These are phyloP conservation scores for Eidolon helvum DNA, from an alignment of 2,113 vertebrate species.

Conservation along the genomic window DNA sequence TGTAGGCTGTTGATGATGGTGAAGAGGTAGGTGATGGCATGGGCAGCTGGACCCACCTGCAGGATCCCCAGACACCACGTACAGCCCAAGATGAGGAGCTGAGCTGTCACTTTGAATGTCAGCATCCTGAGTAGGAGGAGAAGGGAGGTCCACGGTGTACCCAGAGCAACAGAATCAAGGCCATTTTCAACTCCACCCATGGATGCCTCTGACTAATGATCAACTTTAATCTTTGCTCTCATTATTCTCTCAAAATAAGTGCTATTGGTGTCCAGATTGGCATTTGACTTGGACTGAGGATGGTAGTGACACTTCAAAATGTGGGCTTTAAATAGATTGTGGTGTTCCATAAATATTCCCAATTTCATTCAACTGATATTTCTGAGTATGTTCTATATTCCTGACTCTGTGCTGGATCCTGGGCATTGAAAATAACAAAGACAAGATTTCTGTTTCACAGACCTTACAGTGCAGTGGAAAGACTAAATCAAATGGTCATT, in stretches of 20 bases:
- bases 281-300: background rate
- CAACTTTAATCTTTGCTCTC: background rate
- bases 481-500: background rate
- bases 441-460: background rate
- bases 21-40: slow-evolving; percentile 56
- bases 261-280: background rate
- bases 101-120: slow-evolving; percentile 62
- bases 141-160: background rate
- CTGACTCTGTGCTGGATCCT: background rate
- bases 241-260: background rate
- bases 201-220: background rate
- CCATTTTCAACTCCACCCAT: background rate
- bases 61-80: slow-evolving; percentile 72
- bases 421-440: background rate
- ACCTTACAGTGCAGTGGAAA: background rate
- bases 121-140: slow-evolving; percentile 40
- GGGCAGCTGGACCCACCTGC: background rate
- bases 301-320: background rate
- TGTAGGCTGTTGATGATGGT: slow-evolving; percentile 70
- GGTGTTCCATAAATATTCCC: background rate
- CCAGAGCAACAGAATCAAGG: background rate
- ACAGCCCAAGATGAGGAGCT: slow-evolving; percentile 70
- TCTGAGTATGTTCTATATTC: background rate
- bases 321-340: background rate
- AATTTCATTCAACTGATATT: background rate